Evolutionary conservation across 2,113 vertebrate genomes (phyloP).

Genomic region (Trinectes maculatus): DNA sequence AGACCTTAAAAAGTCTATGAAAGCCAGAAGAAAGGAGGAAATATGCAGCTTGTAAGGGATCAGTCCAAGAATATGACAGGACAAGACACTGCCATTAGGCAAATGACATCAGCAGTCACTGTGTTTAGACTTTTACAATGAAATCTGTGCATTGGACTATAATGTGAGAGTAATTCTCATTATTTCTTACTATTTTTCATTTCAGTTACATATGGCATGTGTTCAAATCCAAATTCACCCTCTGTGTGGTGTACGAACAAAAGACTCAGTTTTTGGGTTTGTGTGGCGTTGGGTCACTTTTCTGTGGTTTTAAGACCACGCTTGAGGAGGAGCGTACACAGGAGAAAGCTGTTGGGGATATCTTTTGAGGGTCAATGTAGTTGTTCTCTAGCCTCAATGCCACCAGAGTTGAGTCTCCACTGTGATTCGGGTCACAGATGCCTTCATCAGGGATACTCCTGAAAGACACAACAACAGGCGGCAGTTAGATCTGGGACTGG

Average conservation of each 20-base stretch:
- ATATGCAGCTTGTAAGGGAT: not conserved
- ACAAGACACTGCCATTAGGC: not conserved
- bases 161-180: not conserved
- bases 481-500: conserved; percentile 1
- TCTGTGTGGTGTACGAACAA: not conserved
- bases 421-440: conserved; percentile 83
- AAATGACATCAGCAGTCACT: conserved; percentile 7
- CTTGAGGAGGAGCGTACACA: conserved; percentile 91
- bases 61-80: not conserved
- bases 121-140: not conserved
- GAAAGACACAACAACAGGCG: conserved; percentile 22
- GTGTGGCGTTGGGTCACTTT: conserved; percentile 73
- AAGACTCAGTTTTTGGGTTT: conserved; percentile 18
- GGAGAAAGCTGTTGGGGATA: conserved; percentile 88
- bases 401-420: conserved; percentile 86
- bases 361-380: conserved; percentile 86
- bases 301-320: conserved; percentile 91
- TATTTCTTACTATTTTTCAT: not conserved
- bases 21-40: conserved; percentile 3
- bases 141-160: not conserved
- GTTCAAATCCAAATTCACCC: not conserved
- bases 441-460: conserved; percentile 87
- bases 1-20: conserved; percentile 7
- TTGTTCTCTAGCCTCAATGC: conserved; percentile 93
- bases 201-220: not conserved